These are phyloP conservation scores for Aplysia californica DNA, from an alignment of 1,140 invertebrate species.

Conservation along the genomic window DNA sequence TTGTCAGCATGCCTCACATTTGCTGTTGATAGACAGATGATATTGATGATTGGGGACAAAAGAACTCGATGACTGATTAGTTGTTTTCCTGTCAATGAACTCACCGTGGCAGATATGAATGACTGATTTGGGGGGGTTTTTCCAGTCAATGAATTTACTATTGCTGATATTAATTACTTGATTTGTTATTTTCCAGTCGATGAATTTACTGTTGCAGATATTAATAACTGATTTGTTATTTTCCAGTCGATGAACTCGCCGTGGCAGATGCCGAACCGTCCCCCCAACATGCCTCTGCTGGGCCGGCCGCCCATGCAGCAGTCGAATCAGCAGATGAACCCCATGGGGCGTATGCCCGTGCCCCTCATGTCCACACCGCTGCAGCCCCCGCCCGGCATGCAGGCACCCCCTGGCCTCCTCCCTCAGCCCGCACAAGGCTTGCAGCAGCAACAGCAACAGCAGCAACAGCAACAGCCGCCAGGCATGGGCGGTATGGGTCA, in stretches of 20 bases:
- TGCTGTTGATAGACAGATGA: no score
- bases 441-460: background rate
- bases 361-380: slow-evolving; percentile 20
- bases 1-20: no score
- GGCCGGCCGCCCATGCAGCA: slow-evolving; percentile 27
- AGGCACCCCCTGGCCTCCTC: slow-evolving; percentile 15
- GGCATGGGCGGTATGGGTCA: slow-evolving; percentile 31
- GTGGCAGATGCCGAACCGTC: slow-evolving; percentile 38
- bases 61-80: no score
- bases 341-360: background rate
- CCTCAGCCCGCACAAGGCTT: background rate
- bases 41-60: no score
- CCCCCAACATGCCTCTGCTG: slow-evolving; percentile 17
- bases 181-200: slow-evolving; percentile 34
- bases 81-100: slow-evolving; percentile 44
- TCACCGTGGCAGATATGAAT: slow-evolving; percentile 52
- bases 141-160: slow-evolving; percentile 41
- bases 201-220: slow-evolving; percentile 51
- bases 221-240: background rate
- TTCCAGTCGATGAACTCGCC: slow-evolving; percentile 51
- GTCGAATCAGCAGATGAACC: slow-evolving; percentile 21
- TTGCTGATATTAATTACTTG: background rate
- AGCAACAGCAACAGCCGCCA: slow-evolving; percentile 26
- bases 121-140: background rate
- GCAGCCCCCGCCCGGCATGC: slow-evolving; percentile 23